These are phyloP conservation scores for Triops cancriformis DNA, from an alignment of 1,140 invertebrate species.

Conservation along the genomic window DNA sequence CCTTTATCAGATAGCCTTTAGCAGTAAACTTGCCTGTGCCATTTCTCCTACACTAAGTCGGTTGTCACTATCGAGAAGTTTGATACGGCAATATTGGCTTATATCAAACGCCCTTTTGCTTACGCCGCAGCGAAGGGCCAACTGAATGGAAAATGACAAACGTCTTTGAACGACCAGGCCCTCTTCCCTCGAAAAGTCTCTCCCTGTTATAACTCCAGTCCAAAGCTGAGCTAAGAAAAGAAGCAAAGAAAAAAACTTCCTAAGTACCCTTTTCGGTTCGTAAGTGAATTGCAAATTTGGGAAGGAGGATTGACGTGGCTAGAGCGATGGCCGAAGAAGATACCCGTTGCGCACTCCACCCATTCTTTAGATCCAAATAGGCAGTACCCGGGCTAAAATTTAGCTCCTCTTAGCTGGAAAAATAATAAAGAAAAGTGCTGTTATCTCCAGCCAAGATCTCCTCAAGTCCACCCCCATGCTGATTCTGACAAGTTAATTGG, in stretches of 20 bases:
- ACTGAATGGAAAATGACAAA: not conserved
- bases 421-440: not conserved
- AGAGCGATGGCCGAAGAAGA: constrained; percentile 2
- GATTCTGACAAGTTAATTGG: constrained; percentile 9
- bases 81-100: not conserved
- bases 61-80: not conserved
- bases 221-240: not conserved
- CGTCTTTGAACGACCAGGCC: not conserved
- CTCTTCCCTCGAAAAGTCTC: not conserved
- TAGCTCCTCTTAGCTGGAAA: not conserved
- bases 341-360: constrained; percentile 1
- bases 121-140: not conserved
- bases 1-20: constrained; percentile 3
- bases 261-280: not conserved
- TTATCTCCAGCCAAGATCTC: not conserved
- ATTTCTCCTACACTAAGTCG: not conserved
- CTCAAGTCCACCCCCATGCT: constrained; percentile 6
- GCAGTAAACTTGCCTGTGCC: not conserved
- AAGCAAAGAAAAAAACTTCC: not conserved
- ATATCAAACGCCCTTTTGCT: not conserved
- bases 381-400: not conserved
- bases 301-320: not conserved
- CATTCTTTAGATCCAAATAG: not conserved
- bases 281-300: constrained; percentile 11
- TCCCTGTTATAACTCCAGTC: not conserved